Evolutionary conservation across 2,888 invertebrate genomes (phyloP).

Genomic region (Harmothoe impar): DNA sequence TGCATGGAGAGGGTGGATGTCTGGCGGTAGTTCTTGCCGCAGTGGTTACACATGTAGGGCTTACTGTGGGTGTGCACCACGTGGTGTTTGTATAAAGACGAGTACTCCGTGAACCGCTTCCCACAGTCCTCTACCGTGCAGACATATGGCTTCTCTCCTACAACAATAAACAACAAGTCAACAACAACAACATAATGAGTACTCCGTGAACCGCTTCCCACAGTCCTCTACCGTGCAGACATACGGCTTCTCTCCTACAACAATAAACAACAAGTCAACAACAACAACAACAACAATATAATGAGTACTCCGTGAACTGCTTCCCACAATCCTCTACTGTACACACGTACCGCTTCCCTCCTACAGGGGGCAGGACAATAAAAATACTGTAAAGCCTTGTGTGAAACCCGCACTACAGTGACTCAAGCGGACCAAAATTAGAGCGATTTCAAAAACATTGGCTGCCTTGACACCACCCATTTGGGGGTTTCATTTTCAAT

Average conservation of each 20-base stretch:
- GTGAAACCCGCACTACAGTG: too few relatives aligned
- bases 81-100: constrained; percentile 88
- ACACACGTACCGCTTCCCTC: constrained; percentile 88
- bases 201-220: constrained; percentile 88
- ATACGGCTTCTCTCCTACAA: constrained; percentile 87
- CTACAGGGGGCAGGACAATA: too few relatives aligned
- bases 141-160: constrained; percentile 87
- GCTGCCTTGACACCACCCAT: too few relatives aligned
- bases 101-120: constrained; percentile 88
- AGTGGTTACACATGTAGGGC: constrained; percentile 86
- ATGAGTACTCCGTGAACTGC: constrained; percentile 89
- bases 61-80: constrained; percentile 87
- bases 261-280: neutral
- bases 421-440: too few relatives aligned
- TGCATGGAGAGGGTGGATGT: constrained; percentile 87
- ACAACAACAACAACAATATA: too few relatives aligned
- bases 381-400: too few relatives aligned
- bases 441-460: too few relatives aligned
- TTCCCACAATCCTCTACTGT: constrained; percentile 87
- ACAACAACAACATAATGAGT: constrained; percentile 86
- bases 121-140: constrained; percentile 87
- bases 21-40: constrained; percentile 87
- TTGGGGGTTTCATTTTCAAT: too few relatives aligned
- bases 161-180: neutral
- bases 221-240: constrained; percentile 87